Percentiles rank a stretch among this genome's conserved stretches.
Conservation (phyloP, 2,113 vertebrate species). For the Poicephalus meyeri region DNA sequence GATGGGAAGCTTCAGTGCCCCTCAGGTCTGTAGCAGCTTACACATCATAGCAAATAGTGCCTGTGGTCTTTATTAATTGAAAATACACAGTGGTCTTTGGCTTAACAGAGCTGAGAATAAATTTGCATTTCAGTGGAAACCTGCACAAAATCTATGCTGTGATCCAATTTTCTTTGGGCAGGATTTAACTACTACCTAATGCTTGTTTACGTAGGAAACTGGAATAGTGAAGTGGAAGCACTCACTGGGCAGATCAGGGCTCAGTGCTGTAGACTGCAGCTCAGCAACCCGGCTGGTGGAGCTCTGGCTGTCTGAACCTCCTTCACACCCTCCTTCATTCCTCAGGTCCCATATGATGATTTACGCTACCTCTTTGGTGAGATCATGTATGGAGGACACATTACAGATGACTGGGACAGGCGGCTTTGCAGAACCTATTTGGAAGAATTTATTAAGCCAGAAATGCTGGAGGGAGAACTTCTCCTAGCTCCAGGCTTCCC, state of each 20-base stretch:
- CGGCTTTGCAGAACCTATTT: conserved; percentile 90
- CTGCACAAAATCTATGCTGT: neutral
- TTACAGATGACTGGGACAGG: conserved; percentile 96
- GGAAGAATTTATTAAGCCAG: conserved; percentile 90
- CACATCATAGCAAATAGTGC: neutral
- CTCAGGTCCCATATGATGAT: conserved; percentile 92
- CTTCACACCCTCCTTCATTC: neutral
- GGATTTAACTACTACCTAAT: neutral
- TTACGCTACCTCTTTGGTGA: conserved; percentile 95
- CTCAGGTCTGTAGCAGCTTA: neutral
- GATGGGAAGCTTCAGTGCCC: neutral
- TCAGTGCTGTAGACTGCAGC: neutral
- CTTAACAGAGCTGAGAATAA: neutral
- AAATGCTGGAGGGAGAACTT: conserved; percentile 92
- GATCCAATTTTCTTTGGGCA: neutral
- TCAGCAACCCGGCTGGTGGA: neutral
- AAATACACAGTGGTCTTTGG: neutral
- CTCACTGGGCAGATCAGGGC: neutral
- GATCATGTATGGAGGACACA: conserved; percentile 97
- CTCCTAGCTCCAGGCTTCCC: conserved; percentile 87
- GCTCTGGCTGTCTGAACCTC: neutral
- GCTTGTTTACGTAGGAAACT: neutral
- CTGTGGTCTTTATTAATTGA: neutral
- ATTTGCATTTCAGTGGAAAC: neutral
- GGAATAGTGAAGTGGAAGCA: neutral